Percentiles rank a stretch among this genome's conserved stretches.
phyloP scores from a whole-genome alignment of 2,888 invertebrate genomes.

The Meta bourneti region DNA sequence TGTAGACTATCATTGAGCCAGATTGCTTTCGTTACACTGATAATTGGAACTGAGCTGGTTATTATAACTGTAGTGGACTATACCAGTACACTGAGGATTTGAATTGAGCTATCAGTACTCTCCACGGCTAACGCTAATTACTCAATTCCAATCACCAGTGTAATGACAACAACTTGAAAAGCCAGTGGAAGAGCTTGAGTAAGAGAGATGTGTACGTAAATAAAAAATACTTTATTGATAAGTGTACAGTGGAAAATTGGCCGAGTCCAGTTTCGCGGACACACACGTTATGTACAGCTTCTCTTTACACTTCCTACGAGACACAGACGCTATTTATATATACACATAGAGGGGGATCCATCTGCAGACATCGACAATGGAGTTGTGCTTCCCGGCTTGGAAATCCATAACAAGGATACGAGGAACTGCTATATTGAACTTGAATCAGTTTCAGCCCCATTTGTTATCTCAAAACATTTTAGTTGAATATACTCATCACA shows the following conservation, averaged over 20 bases:
- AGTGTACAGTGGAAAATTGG: conserved; percentile 71
- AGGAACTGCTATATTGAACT: no score
- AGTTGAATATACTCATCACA: background rate
- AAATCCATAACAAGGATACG: no score
- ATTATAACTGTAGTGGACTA: no score
- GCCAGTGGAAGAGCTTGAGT: background rate
- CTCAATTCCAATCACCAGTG: background rate
- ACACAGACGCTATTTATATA: background rate
- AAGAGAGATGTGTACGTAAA: conserved; percentile 49
- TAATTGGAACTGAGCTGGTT: no score
- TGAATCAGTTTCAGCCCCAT: no score
- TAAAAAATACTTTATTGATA: conserved; percentile 73
- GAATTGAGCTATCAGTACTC: background rate
- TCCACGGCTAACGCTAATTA: background rate
- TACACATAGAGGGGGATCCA: no score
- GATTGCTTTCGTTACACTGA: no score
- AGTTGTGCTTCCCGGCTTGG: no score
- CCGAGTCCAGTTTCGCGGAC: conserved; percentile 29
- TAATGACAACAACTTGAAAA: background rate
- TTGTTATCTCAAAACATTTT: background rate
- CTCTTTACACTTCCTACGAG: background rate
- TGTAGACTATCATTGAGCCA: no score
- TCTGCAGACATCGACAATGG: no score
- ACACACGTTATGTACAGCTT: conserved; percentile 52
- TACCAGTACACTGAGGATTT: background rate